These are phyloP conservation scores for Phataginus tricuspis DNA, from an alignment of 2,797 vertebrate species.

Conservation along the genomic window DNA sequence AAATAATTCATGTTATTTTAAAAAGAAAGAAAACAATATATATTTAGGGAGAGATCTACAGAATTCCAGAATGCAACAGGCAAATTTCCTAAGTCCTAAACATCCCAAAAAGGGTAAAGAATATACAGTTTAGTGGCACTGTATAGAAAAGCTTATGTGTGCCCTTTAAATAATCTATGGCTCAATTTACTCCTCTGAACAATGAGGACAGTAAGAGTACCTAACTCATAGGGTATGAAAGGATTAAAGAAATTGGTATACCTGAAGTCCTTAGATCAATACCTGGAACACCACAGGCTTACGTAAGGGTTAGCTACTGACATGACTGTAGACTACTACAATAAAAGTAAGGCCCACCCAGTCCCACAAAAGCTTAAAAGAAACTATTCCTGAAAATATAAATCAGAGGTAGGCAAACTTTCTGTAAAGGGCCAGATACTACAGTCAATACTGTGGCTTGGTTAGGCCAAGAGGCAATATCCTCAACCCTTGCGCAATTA, in stretches of 20 bases:
- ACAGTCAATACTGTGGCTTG: neutral
- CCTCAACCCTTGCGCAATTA: neutral
- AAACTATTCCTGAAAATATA: neutral
- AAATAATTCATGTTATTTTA: no score
- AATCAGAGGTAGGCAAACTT: neutral
- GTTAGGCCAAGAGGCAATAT: neutral
- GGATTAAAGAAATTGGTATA: neutral
- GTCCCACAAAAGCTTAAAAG: neutral
- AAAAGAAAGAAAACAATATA: neutral
- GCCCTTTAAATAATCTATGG: neutral
- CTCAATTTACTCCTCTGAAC: neutral
- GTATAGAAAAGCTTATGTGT: neutral
- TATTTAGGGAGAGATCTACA: neutral
- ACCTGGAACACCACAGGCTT: neutral
- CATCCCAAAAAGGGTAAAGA: neutral
- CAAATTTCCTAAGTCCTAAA: slow-evolving; percentile 31
- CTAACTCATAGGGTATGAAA: neutral
- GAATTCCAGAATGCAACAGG: neutral
- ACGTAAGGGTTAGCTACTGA: neutral
- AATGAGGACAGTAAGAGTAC: neutral
- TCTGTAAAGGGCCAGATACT: neutral
- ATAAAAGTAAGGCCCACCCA: neutral
- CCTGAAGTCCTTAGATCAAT: neutral
- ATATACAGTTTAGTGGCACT: neutral
- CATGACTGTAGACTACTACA: neutral